Evolutionary conservation across 2,797 vertebrate genomes (phyloP).

Genomic region (Margarornis squamiger): DNA sequence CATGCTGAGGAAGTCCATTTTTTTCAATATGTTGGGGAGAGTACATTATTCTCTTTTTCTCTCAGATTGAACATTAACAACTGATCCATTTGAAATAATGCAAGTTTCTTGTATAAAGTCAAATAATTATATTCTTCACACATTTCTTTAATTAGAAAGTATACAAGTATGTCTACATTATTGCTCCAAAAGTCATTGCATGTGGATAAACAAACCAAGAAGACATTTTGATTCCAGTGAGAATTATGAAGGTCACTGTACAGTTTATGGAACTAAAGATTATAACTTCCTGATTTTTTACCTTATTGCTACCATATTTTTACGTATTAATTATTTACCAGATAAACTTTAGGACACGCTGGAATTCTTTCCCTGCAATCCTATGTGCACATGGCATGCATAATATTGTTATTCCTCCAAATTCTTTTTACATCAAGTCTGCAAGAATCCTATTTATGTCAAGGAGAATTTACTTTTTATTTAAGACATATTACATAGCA

Average conservation of each 20-base stretch:
- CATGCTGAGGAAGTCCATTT: not conserved
- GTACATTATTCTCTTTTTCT: not conserved
- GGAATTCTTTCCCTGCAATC: not conserved
- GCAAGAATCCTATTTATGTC: not conserved
- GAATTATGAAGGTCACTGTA: not conserved
- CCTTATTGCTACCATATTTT: not conserved
- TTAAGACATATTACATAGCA: slow-evolving; percentile 3
- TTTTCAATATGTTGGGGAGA: not conserved
- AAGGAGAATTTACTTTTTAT: slow-evolving; percentile 12
- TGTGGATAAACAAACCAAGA: not conserved
- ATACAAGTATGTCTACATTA: not conserved
- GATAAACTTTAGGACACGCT: not conserved
- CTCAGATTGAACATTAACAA: not conserved
- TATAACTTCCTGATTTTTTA: not conserved
- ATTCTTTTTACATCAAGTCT: not conserved
- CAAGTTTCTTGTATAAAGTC: not conserved
- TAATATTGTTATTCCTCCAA: not conserved
- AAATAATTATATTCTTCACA: not conserved
- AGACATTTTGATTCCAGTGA: not conserved
- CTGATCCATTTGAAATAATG: not conserved
- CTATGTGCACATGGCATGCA: not conserved
- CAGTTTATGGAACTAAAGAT: not conserved
- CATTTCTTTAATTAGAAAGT: not conserved
- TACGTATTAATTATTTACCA: not conserved
- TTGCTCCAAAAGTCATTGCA: not conserved